These are phyloP conservation scores for Oryzias curvinotus DNA, from an alignment of 2,113 vertebrate genomes.

Conservation along the genomic window DNA sequence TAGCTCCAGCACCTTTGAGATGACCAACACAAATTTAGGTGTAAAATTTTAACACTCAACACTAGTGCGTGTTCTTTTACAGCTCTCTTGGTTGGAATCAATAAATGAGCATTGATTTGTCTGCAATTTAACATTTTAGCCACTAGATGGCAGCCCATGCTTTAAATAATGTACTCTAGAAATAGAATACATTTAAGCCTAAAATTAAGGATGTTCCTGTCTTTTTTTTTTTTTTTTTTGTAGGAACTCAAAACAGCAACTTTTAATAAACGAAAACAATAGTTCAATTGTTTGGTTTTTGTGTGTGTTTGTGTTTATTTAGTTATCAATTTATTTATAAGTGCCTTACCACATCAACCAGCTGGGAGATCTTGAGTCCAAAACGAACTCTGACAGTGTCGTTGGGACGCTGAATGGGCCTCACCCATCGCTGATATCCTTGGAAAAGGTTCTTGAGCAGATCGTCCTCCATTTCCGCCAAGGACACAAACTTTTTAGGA, in stretches of 20 bases:
- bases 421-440: constrained; percentile 95
- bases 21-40: too few relatives aligned
- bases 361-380: constrained; percentile 95
- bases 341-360: constrained; percentile 93
- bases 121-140: background rate
- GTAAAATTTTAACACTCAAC: too few relatives aligned
- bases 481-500: constrained; percentile 75
- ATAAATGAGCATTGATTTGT: background rate
- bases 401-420: constrained; percentile 87
- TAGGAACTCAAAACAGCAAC: background rate
- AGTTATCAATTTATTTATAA: too few relatives aligned
- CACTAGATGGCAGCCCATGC: background rate
- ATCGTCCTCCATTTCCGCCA: constrained; percentile 85
- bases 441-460: constrained; percentile 88
- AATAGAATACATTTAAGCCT: background rate
- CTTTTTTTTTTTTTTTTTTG: background rate
- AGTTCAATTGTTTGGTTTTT: background rate
- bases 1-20: too few relatives aligned
- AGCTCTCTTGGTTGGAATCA: too few relatives aligned
- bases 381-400: constrained; percentile 91
- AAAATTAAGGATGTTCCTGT: background rate
- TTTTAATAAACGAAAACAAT: background rate
- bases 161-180: background rate
- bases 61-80: too few relatives aligned
- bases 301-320: too few relatives aligned